These are phyloP conservation scores for Eristalis arbustorum DNA, from an alignment of 2,888 invertebrate species.

Conservation along the genomic window DNA sequence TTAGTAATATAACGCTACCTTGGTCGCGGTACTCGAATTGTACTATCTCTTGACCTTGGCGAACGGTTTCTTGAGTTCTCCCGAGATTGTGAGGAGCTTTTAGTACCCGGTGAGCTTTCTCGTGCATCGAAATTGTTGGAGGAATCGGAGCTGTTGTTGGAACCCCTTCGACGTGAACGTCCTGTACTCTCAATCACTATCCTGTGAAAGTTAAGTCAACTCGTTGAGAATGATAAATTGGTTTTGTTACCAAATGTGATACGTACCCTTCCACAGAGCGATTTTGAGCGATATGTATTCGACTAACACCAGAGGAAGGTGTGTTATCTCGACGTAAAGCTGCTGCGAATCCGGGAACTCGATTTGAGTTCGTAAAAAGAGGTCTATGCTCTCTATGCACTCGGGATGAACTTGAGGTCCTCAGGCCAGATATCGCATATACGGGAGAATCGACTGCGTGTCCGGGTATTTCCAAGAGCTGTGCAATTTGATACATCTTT, in stretches of 20 bases:
- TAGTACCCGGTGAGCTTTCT: constrained; percentile 81
- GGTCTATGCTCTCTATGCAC: constrained; percentile 81
- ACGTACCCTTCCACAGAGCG: constrained; percentile 78
- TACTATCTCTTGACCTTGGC: constrained; percentile 85
- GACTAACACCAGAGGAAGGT: constrained; percentile 76
- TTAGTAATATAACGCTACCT: constrained; percentile 76
- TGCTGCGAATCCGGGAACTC: constrained; percentile 83
- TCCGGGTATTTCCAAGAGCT: constrained; percentile 90
- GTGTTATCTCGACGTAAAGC: constrained; percentile 81
- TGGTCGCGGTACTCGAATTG: constrained; percentile 87
- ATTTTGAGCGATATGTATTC: constrained; percentile 78
- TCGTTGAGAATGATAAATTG: background rate
- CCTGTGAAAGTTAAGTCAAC: constrained; percentile 54
- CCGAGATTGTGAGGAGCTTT: constrained; percentile 78
- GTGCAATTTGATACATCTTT: constrained; percentile 97
- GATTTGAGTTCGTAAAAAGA: constrained; percentile 81
- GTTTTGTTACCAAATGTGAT: background rate
- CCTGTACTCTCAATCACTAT: constrained; percentile 76
- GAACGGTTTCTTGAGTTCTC: constrained; percentile 77
- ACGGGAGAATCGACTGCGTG: constrained; percentile 77
- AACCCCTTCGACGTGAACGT: constrained; percentile 80
- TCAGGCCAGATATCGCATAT: constrained; percentile 76
- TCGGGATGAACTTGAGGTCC: constrained; percentile 74
- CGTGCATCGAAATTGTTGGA: constrained; percentile 73
- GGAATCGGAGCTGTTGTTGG: constrained; percentile 80